A percentile compares a stretch with the other conserved stretches of the same genome.
Conservation (phyloP, 2,888 invertebrate species). For the Lacanobia oleracea region DNA sequence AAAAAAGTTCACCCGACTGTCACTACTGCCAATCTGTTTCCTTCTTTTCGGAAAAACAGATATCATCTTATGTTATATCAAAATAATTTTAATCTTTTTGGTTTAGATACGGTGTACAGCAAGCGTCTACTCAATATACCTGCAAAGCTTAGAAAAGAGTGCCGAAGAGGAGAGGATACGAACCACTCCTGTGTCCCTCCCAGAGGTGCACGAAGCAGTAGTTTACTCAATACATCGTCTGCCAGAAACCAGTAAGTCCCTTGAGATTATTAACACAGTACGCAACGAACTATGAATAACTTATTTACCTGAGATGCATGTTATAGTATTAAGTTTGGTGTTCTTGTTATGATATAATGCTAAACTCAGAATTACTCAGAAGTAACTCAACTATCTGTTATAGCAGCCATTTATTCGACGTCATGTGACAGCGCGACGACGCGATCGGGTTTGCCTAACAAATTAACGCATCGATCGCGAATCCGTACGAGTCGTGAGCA, state of each 20-base stretch:
- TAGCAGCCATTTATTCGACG: not conserved
- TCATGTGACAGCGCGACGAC: too few species aligned
- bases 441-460: too few species aligned
- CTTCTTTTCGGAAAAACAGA: too few species aligned
- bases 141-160: constrained; percentile 83
- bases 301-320: constrained; percentile 18
- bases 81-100: not conserved
- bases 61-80: not conserved
- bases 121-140: constrained; percentile 83
- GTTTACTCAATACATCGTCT: constrained; percentile 83
- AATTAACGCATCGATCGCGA: too few species aligned
- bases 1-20: too few species aligned
- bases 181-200: constrained; percentile 79
- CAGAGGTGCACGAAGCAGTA: constrained; percentile 80
- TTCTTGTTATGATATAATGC: not conserved
- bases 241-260: constrained; percentile 78
- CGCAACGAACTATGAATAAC: constrained; percentile 24
- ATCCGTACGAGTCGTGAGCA: too few species aligned
- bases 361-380: not conserved
- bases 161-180: constrained; percentile 80
- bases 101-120: constrained; percentile 85
- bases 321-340: not conserved
- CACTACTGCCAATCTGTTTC: too few species aligned
- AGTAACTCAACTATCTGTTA: not conserved
- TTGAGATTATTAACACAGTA: not conserved